Base-by-base conservation (phyloP, 2,888 invertebrate species). In the Ophonus ardosiacus region DNA sequence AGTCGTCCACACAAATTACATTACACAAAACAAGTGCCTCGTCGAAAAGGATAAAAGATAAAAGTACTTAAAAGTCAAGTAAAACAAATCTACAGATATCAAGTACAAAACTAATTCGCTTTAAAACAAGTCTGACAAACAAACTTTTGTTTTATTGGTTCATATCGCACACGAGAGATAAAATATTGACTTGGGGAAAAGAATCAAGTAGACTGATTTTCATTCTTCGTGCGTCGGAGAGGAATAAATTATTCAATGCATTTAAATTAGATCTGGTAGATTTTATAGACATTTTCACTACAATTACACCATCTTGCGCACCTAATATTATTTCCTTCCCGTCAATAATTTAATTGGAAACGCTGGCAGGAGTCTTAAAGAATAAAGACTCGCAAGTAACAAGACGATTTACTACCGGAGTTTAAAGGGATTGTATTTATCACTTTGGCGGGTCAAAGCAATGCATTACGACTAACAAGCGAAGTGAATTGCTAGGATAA, bases 241-340 rank as follows among this genome's bases (percentile, higher is more conserved):
- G 59, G 15, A 79, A 79, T 79, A 79, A 79, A 59, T 59, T 79
- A 79, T 79, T 79, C 79, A 79, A 79, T 79, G 79, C 79, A 79
- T 79, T 79, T 79, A 79, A 79, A 79, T 79, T 79, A 79, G 79
- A 79, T 79, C 31, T 79, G n/a, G 59, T 57, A 15, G 24, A 17
- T 61, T 79, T 79, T 79, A 59, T 59, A 59, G 59, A 79, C 31
- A 79, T 79, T 59, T 79, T 79, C 79, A 59, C 61, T 79, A 31
- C 79, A 79, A 79, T 79, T 79, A 61, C 79, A 78, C 79, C 38
- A 40, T 59, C 57, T 17, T 18, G 24, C 76, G 24, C 76, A 57
- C 57, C 78, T 79, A 31, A 79, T 79, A 79, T 79, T 79, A 79
- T 79, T 59, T 61, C 79, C 59, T 61, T 61, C 18, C 38, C 61